phyloP scores from a whole-genome alignment of 2,888 invertebrate genomes.

The Norana najaformis region DNA sequence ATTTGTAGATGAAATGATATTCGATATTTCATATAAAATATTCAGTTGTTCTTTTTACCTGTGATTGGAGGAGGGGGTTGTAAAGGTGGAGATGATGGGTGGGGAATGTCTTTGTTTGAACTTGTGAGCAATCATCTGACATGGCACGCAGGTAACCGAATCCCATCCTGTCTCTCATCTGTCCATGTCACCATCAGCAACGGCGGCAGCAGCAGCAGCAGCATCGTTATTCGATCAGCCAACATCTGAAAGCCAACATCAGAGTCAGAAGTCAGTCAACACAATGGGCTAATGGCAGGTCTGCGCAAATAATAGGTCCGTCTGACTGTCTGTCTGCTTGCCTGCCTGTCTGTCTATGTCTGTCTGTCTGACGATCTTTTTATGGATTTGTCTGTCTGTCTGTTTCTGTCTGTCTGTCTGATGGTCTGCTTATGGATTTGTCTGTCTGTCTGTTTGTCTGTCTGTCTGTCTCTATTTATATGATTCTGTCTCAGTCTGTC shows the following conservation, averaged over 20 bases:
- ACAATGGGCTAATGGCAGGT: background rate
- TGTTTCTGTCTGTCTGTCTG: background rate
- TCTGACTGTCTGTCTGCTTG: too few relatives aligned
- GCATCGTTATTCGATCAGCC: background rate
- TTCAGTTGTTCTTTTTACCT: background rate
- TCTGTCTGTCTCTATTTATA: background rate
- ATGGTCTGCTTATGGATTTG: background rate
- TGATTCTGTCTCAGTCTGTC: too few relatives aligned
- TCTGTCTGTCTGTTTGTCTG: background rate
- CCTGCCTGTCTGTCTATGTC: too few relatives aligned
- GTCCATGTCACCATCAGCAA: background rate
- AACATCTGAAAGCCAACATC: too few relatives aligned
- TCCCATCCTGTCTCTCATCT: background rate
- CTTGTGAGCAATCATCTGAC: too few relatives aligned
- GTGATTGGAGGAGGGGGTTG: too few relatives aligned
- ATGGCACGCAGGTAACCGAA: background rate
- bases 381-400: background rate
- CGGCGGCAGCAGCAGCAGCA: background rate
- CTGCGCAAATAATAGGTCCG: background rate
- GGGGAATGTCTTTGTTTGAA: background rate
- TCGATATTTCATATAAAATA: background rate
- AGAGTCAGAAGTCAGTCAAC: background rate
- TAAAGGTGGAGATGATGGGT: background rate
- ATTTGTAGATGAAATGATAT: background rate
- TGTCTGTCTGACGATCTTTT: background rate